These are phyloP conservation scores for Brachionus manjavacas DNA, from an alignment of 1,140 invertebrate species.

Conservation along the genomic window DNA sequence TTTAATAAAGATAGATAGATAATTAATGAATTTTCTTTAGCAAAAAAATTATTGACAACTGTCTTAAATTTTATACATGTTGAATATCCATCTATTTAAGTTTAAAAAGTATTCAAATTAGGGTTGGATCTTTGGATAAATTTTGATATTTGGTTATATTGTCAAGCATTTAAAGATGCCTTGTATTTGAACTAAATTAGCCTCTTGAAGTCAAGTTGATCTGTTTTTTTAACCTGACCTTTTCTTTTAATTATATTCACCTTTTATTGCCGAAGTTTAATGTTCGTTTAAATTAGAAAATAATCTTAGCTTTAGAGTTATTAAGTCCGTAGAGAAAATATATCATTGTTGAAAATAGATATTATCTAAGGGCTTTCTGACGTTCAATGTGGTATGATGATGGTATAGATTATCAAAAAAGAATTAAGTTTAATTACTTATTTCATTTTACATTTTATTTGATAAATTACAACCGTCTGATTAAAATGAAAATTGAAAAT, in stretches of 20 bases:
- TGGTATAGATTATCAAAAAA: too few species aligned
- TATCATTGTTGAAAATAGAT: not conserved
- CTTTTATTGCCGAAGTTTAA: not conserved
- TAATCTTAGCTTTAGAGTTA: not conserved
- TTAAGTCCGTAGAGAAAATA: not conserved
- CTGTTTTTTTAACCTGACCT: not conserved
- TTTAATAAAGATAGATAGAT: not conserved
- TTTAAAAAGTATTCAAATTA: not conserved
- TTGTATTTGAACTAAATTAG: not conserved
- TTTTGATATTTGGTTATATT: not conserved
- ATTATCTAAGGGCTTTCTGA: too few species aligned
- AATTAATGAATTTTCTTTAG: not conserved
- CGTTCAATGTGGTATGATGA: too few species aligned
- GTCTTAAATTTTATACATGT: not conserved
- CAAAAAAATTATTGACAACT: too few species aligned
- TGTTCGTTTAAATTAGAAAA: not conserved
- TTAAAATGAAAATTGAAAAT: too few species aligned
- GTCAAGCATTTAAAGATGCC: not conserved
- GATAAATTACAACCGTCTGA: too few species aligned
- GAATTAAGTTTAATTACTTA: too few species aligned
- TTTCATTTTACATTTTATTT: too few species aligned
- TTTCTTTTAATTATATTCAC: not conserved
- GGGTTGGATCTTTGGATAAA: not conserved
- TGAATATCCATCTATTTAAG: not conserved
- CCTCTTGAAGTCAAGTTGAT: not conserved